Evolutionary conservation across 2,888 invertebrate genomes (phyloP), one percentile per base, ranked within the genome.

Genomic region (Drosophila ezoana): DNA sequence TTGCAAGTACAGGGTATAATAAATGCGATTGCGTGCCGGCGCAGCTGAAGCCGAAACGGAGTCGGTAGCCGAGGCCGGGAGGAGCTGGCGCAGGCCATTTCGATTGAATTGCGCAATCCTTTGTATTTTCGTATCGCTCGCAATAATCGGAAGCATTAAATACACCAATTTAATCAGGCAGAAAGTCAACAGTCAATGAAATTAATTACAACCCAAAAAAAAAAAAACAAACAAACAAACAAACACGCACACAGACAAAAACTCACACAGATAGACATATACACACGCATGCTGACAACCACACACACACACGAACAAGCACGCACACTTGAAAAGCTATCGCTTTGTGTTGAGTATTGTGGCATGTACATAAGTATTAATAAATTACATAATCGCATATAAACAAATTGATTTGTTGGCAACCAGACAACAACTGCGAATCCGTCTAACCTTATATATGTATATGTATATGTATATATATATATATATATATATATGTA

Each of bases 1-100:
- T 23, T 23, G 23, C 23, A 23, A 23, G 6, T 14, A 38, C 32
- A 52, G 63, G 66, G 63, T 63, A 63, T 32, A 10, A 64, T 48
- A 60, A 80, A 77, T 80, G 70, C 45, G 81, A 65, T 83, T 83
- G 82, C 89, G 82, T 83, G 83, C 68, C 60, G 76, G 54, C 64
- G 63, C 64, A 47, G 32, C 20, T 13, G 20, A 32, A 14, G 41
- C 38, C 13, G 16, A 33, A 37, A 11, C n/a, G 8, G 43, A 9
- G 35, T 9, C 18, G 18, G 20, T 2, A 44, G 18, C 35, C 37
- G 33, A 6, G 6, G 23, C 23, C 41, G n/a, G 3, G 35, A 16
- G 3, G 35, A 43, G 18, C 35, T 20, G 37, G 47, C 32, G 47
- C 37, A 35, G 28, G 37, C 41, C 16, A 35, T 16, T 43, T 38